Evolutionary conservation across 2,113 vertebrate species (phyloP).

Genomic region (Percopsis transmontana): DNA sequence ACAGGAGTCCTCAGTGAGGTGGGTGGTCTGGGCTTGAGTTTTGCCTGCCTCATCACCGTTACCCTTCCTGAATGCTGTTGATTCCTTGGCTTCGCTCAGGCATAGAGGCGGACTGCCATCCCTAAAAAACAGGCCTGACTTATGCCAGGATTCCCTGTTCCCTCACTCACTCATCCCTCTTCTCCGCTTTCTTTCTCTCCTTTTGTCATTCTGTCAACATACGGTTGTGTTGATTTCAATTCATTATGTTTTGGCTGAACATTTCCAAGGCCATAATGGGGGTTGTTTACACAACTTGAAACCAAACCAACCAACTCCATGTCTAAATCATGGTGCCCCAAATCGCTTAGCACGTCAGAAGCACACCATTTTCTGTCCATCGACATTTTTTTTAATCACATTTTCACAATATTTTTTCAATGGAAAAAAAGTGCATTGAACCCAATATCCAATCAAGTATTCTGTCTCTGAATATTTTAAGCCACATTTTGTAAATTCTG

Average conservation of each 20-base stretch:
- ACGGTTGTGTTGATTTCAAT: conserved; percentile 46
- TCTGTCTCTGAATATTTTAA: not conserved
- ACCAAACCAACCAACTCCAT: conserved; percentile 43
- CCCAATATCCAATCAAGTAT: not conserved
- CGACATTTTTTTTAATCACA: conserved; percentile 34
- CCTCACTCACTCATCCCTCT: not conserved
- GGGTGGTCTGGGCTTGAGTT: conserved; percentile 41
- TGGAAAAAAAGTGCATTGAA: conserved; percentile 7
- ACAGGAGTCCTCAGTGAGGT: conserved; percentile 15
- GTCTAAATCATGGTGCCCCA: conserved; percentile 41
- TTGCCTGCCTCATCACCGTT: conserved; percentile 24
- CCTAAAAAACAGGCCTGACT: conserved; percentile 33
- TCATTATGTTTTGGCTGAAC: conserved; percentile 26
- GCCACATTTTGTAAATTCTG: conserved; percentile 18
- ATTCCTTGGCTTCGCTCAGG: conserved; percentile 31
- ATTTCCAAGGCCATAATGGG: conserved; percentile 50
- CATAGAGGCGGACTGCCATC: conserved; percentile 43
- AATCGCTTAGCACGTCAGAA: conserved; percentile 32
- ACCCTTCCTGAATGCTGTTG: conserved; percentile 14
- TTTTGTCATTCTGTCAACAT: conserved; percentile 34
- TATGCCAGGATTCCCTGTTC: conserved; percentile 29
- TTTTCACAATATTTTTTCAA: conserved; percentile 45
- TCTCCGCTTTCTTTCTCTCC: conserved; percentile 14
- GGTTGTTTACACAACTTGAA: conserved; percentile 55
- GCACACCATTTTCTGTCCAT: conserved; percentile 25